Conservation (phyloP, 2,113 vertebrate species). For the Forbesichthys papilliferus region DNA sequence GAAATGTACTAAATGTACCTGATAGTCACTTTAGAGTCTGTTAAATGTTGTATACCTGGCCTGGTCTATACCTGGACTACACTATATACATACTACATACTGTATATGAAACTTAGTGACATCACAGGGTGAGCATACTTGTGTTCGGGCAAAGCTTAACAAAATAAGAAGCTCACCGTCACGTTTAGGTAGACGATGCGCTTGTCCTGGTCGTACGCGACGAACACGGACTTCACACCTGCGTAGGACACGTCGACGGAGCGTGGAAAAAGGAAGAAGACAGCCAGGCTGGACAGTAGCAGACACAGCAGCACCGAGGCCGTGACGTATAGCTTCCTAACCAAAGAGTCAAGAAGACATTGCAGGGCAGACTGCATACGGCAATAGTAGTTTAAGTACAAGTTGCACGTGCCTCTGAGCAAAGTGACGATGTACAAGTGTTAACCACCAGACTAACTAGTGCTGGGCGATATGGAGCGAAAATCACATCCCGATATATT, state of each 20-base stretch:
- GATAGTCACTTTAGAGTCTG: slow-evolving; percentile 50
- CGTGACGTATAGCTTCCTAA: slow-evolving; percentile 89
- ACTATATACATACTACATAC: no score
- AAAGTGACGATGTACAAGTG: no score
- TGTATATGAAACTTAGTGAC: no score
- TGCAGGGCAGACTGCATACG: not conserved
- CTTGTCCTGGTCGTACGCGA: slow-evolving; percentile 80
- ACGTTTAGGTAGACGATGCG: slow-evolving; percentile 89
- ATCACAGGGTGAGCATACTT: no score
- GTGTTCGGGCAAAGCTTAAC: no score
- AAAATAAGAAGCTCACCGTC: slow-evolving; percentile 78
- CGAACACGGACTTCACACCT: slow-evolving; percentile 89
- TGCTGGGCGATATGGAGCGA: no score
- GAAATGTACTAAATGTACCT: no score
- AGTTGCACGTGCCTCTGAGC: not conserved
- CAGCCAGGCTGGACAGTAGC: slow-evolving; percentile 86
- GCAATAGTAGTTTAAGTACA: not conserved
- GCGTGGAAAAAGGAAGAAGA: slow-evolving; percentile 94
- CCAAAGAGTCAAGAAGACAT: not conserved
- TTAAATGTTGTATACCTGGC: slow-evolving; percentile 80
- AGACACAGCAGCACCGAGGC: slow-evolving; percentile 87
- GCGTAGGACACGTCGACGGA: slow-evolving; percentile 88
- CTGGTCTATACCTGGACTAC: no score
- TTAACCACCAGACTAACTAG: no score
- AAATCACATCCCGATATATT: no score